Evolutionary conservation across 2,888 invertebrate species (phyloP).

Genomic region (Drosophila maculinotata): DNA sequence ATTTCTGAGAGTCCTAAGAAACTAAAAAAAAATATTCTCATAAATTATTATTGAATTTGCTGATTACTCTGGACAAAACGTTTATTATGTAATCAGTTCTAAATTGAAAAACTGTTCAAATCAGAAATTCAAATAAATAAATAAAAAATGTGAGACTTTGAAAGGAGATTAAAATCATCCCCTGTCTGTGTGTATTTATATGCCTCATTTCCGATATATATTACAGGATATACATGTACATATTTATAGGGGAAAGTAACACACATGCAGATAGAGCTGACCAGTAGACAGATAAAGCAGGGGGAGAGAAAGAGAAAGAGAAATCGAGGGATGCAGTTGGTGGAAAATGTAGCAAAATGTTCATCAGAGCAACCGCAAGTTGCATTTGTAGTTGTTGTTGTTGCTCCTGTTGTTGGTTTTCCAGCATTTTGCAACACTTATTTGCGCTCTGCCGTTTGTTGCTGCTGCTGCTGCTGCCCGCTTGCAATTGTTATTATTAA

Average conservation of each 20-base stretch:
- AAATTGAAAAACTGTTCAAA: no score
- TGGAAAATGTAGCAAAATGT: no score
- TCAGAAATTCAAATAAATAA: no score
- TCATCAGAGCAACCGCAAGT: slow-evolving; percentile 24
- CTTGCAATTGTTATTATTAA: slow-evolving; percentile 59
- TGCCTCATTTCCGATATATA: background rate
- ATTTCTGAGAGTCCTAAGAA: no score
- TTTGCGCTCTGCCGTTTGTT: slow-evolving; percentile 18
- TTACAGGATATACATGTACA: background rate
- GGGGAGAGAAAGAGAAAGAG: background rate
- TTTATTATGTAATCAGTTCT: no score
- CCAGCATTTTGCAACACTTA: slow-evolving; percentile 21
- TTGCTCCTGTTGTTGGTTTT: slow-evolving; percentile 6
- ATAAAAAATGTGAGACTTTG: no score
- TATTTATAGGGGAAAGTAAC: no score
- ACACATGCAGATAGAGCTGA: background rate
- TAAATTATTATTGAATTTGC: no score
- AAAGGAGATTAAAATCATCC: no score
- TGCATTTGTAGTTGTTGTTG: slow-evolving; percentile 19
- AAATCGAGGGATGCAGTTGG: no score
- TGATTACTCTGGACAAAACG: no score
- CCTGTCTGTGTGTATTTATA: no score
- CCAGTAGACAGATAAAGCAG: background rate
- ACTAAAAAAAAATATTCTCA: background rate
- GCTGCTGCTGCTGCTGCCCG: slow-evolving; percentile 5